Evolutionary conservation across 2,888 invertebrate genomes (phyloP).

Genomic region (Tineola bisselliella): DNA sequence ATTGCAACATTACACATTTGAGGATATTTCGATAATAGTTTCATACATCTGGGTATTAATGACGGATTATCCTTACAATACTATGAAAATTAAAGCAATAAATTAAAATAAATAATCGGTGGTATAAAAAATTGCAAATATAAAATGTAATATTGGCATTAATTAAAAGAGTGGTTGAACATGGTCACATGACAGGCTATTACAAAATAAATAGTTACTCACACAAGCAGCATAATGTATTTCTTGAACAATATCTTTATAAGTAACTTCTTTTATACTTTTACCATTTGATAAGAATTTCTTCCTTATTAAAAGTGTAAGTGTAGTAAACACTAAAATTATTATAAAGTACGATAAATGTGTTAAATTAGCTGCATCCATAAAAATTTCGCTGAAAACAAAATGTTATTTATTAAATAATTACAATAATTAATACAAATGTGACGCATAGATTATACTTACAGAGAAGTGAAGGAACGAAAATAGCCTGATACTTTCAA

Average conservation of each 20-base stretch:
- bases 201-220: too few relatives aligned
- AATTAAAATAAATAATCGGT: not conserved
- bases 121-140: too few relatives aligned
- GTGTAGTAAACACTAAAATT: not conserved
- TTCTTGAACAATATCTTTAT: constrained; percentile 15
- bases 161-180: too few relatives aligned
- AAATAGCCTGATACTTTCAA: not conserved
- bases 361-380: too few relatives aligned
- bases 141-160: too few relatives aligned
- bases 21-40: constrained; percentile 15
- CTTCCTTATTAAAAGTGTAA: not conserved
- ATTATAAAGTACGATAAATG: not conserved
- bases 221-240: constrained; percentile 17
- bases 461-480: not conserved
- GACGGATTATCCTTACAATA: constrained; percentile 13
- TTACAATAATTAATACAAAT: too few relatives aligned
- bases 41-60: constrained; percentile 16
- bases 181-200: too few relatives aligned
- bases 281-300: not conserved
- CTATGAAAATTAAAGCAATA: constrained; percentile 15
- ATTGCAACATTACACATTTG: constrained; percentile 16
- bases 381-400: not conserved
- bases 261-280: not conserved
- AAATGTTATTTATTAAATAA: not conserved
- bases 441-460: not conserved